Evolutionary conservation across 2,797 vertebrate genomes (phyloP), one percentile per base, ranked within the genome.

Genomic region (Sparidentex hasta): DNA sequence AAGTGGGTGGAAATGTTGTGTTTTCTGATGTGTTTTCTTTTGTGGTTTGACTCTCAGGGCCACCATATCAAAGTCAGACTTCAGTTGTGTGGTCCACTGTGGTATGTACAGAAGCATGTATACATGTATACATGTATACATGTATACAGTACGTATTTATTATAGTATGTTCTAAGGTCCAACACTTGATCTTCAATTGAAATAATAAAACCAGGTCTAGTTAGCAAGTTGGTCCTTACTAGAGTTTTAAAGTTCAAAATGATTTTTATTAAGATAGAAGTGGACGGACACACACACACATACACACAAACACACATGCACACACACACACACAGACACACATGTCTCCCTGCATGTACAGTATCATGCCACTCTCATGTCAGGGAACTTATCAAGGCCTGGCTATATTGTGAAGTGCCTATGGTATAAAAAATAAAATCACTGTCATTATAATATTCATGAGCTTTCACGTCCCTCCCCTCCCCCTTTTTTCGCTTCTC

Each of bases 361-460:
- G 47, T 76, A 75, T 87, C 77, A 91, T 90, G 78, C 80, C 78
- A 69, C 67, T 91, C 87, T 87, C 77, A 89, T 88, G 89, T 91
- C 87, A 85, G 46, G 59, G 56, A 72, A 76, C 65, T 65, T 79
- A 76, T 76, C 77, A 84, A 85, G 78, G 68, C 71, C 66, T 62
- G 81, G 79, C 73, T 38, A 20, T 82, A 84, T 83, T 90, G 87
- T 74, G 82, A 78, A 80, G 70, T 80, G 82, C 27, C 78, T 61
- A 75, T 83, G 58, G 71, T 80, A 74, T 80, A 67, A 71, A 81
- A 76, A 77, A 76, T 61, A 76, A 80, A 85, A 87, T 67, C 57
- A 70, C 56, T 74, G n/a, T 83, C 84, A 94, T 95, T 94, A 93
- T 92, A 94, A 94, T 95, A 95, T 95, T 94, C 88, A 95, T 95